Base-by-base conservation (phyloP, 2,797 vertebrate genomes). In the Kryptolebias ocellatus region DNA sequence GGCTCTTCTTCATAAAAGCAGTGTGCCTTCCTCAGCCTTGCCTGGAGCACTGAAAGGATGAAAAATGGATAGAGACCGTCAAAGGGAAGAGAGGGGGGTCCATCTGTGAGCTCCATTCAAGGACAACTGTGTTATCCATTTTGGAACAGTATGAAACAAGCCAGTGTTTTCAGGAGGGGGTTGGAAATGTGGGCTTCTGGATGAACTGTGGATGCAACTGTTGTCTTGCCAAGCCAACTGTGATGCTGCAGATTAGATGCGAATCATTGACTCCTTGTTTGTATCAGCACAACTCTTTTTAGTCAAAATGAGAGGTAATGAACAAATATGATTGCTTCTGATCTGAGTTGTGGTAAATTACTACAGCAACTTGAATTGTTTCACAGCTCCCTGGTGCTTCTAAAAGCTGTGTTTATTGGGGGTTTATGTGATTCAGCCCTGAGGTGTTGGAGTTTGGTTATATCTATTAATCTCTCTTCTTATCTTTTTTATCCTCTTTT, bases 21-120 rank as follows among this genome's bases (percentile, higher is more conserved):
- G 14, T 12, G 52, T 20, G 37, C 31, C 42, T 52, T 29, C 31
- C 49, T 50, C 76, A 79, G 89, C 91, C 84, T 89, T 88, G 88
- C 90, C 84, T 72, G 76, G 49, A 83, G 91, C 83, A 34, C 59
- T 72, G 83, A 83, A 79, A 60, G 88, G 86, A 90, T 90, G 83
- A 91, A 88, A 90, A 89, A 90, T 89, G 83, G 87, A 84, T 68
- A 70, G 81, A 80, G 71, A 66, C 76, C 79, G 58, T 88, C 82
- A 76, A 81, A 89, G 85, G 81, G 70, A 53, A 61, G 75, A 76
- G 78, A 76, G 53, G 81, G 72, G 72, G 72, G 79, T 91, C 88
- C 87, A 89, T 91, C 89, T 90, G 90, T 88, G 90, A 78, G 90
- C 85, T 86, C 81, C 88, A 69, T 92, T 92, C 90, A 92, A 92